A percentile compares a stretch with the other conserved stretches of the same genome.
Conservation (phyloP, 64 coral and sea anemone genomes). For the Astreopora myriophthalma region DNA sequence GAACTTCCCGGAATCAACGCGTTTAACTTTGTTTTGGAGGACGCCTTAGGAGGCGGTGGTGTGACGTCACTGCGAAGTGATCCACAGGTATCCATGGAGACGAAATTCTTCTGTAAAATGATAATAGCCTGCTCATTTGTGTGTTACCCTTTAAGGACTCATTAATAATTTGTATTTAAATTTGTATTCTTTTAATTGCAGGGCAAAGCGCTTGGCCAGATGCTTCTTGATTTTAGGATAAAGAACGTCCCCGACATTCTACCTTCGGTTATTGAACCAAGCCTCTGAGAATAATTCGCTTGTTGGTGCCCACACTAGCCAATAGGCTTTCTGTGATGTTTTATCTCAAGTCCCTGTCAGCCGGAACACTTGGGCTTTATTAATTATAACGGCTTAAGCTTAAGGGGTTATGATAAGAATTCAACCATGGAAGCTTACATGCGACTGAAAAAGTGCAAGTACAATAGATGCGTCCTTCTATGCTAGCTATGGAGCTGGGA, state of each 20-base stretch:
- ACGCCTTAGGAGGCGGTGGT: slow-evolving; percentile 97
- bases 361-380: no score
- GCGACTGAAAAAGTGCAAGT: no score
- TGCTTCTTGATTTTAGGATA: slow-evolving; percentile 98
- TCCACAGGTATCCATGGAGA: slow-evolving; percentile 70
- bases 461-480: no score
- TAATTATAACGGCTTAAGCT: no score
- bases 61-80: slow-evolving; percentile 96
- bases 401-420: no score
- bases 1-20: slow-evolving; percentile 98
- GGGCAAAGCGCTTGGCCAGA: slow-evolving; percentile 98
- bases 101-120: not conserved
- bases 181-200: slow-evolving; percentile 12
- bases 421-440: no score
- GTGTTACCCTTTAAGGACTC: not conserved
- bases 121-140: no score
- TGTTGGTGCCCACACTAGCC: not conserved
- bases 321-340: no score
- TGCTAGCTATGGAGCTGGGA: no score
- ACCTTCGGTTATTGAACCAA: slow-evolving; percentile 89
- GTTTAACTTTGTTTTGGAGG: slow-evolving; percentile 95
- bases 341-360: no score
- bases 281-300: slow-evolving; percentile 1
- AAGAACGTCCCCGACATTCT: slow-evolving; percentile 97
- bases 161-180: not conserved